A percentile compares a stretch with the other conserved stretches of the same genome.
Conservation (phyloP, 2,888 invertebrate genomes). For the Acleris emargana region DNA sequence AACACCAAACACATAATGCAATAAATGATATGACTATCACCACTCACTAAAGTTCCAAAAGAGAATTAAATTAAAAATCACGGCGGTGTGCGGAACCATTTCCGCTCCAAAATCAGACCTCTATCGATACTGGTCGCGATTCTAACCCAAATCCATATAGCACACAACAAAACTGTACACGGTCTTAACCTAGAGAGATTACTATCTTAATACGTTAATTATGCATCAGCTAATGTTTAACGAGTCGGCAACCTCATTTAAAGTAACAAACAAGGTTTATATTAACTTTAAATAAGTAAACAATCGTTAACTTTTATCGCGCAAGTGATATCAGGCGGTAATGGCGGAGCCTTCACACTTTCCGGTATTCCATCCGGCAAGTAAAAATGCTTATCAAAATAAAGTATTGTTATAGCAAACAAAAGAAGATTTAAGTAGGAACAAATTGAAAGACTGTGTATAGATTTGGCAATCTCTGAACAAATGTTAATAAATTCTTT, state of each 20-base stretch:
- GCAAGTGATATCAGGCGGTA: conserved; percentile 35
- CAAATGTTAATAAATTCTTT: conserved; percentile 12
- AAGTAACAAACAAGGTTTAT: conserved; percentile 57
- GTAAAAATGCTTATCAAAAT: conserved; percentile 47
- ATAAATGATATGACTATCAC: too few species aligned
- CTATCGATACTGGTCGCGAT: conserved; percentile 46
- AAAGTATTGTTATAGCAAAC: conserved; percentile 44
- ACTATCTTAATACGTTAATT: conserved; percentile 63
- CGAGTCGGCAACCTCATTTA: conserved; percentile 58
- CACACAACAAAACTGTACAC: conserved; percentile 56
- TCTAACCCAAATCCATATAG: conserved; percentile 43
- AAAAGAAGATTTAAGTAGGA: conserved; percentile 41
- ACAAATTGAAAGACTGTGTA: conserved; percentile 14
- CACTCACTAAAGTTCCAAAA: too few species aligned
- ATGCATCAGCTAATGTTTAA: conserved; percentile 57
- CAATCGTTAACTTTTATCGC: conserved; percentile 33
- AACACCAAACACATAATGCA: too few species aligned
- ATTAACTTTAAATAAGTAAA: conserved; percentile 33
- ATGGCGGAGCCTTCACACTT: conserved; percentile 47
- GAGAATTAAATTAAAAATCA: neutral
- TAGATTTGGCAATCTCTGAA: conserved; percentile 10
- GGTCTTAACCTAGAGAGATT: conserved; percentile 77
- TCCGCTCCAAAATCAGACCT: conserved; percentile 21
- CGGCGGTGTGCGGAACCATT: neutral
- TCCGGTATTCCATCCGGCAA: conserved; percentile 52